Conservation (phyloP, 2,113 vertebrate genomes). For the Oncorhynchus keta region DNA sequence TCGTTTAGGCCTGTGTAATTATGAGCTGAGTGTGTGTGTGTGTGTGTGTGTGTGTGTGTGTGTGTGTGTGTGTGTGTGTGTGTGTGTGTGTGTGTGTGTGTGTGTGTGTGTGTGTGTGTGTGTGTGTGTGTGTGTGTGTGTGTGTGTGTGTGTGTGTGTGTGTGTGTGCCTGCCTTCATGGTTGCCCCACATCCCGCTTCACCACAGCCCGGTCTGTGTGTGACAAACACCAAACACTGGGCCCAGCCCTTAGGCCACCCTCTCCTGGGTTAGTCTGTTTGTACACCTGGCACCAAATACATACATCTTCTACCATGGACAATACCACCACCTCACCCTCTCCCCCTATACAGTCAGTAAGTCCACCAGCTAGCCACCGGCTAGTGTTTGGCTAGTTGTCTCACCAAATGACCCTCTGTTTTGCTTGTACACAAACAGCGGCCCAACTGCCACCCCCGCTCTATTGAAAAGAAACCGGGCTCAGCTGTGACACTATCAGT, state of each 20-base stretch:
- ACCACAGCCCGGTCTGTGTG: conserved; percentile 30
- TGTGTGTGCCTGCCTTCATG: conserved; percentile 3
- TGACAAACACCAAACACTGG: conserved; percentile 39
- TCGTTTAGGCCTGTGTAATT: not conserved
- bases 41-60: no score
- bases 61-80: no score
- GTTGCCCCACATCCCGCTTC: conserved; percentile 33
- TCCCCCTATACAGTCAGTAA: not conserved
- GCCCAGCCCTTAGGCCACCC: conserved; percentile 21
- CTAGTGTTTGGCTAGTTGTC: conserved; percentile 34
- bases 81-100: no score
- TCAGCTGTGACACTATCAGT: conserved; percentile 29
- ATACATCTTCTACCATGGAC: conserved; percentile 8
- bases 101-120: no score
- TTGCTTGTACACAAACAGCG: conserved; percentile 28
- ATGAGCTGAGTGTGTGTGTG: no score
- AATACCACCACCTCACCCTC: no score
- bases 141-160: no score
- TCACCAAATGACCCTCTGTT: conserved; percentile 15
- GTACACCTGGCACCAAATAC: conserved; percentile 54
- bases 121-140: no score
- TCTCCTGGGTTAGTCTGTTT: conserved; percentile 50
- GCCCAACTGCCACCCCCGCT: not conserved
- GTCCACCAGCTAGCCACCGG: not conserved
- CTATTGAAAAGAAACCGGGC: conserved; percentile 10